phyloP scores from a whole-genome alignment of 37 sponge, comb jelly and placozoan genomes.

The Theonella swinhoei region DNA sequence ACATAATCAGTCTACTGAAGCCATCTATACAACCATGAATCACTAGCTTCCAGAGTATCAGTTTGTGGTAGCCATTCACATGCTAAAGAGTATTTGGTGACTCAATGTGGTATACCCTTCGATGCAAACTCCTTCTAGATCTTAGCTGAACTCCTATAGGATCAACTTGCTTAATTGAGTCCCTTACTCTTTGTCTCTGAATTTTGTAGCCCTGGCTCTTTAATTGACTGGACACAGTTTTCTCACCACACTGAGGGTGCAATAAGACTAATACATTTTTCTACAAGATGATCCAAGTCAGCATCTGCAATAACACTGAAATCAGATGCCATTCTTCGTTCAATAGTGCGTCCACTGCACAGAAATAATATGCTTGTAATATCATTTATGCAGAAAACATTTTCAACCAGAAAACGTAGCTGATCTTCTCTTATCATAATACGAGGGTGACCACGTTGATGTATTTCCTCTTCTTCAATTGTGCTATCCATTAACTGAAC shows the following conservation, averaged over 20 bases:
- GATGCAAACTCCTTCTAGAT: slow-evolving; percentile 1
- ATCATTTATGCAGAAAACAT: slow-evolving; percentile 43
- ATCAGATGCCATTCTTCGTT: slow-evolving; percentile 48
- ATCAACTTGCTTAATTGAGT: slow-evolving; percentile 28
- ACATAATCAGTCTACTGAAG: slow-evolving; percentile 38
- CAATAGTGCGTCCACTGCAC: slow-evolving; percentile 51
- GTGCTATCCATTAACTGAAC: too few species aligned
- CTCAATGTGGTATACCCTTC: slow-evolving; percentile 28
- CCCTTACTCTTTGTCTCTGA: slow-evolving; percentile 25
- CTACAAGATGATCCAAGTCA: too few species aligned
- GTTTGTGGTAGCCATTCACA: slow-evolving; percentile 61
- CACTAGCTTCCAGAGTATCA: slow-evolving; percentile 53
- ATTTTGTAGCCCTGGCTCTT: slow-evolving; percentile 15
- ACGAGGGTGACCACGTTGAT: slow-evolving; percentile 42
- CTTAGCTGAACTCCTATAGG: slow-evolving; percentile 20
- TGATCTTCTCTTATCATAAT: slow-evolving; percentile 25
- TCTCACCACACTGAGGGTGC: neutral
- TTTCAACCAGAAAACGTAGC: slow-evolving; percentile 29
- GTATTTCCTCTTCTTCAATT: too few species aligned
- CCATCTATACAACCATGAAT: slow-evolving; percentile 70
- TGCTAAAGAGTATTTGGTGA: slow-evolving; percentile 51
- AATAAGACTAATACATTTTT: neutral
- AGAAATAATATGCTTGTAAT: slow-evolving; percentile 30
- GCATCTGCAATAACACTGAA: too few species aligned
- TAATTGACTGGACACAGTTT: slow-evolving; percentile 6